Base-by-base conservation (phyloP, 2,888 invertebrate genomes). In the Zeuzera pyrina region DNA sequence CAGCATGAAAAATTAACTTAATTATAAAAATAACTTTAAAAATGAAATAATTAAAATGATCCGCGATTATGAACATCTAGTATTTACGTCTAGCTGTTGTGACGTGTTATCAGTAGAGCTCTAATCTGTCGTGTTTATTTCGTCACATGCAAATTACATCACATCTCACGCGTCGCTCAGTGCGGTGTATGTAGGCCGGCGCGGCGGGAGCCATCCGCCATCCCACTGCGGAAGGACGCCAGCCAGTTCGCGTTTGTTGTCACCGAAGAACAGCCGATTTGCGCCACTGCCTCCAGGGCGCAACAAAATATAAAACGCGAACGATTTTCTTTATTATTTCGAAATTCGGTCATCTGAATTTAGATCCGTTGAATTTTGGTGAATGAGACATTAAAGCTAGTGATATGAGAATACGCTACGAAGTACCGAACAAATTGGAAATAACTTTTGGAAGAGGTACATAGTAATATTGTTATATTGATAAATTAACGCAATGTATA, bases 341-440 rank as follows among this genome's bases (percentile, higher is more conserved):
- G 40, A 48, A 49, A 56, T 49, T 47, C 43, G 38, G 31, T 43
- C 42, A 16, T 47, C 42, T 43, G 40, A 50, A 56, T 52, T 56
- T 50, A 42, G 42, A 51, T 41, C 48, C 44, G n/a, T n/a, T n/a
- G n/a, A n/a, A n/a, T 38, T 47, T 50, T 47, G 38, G 55, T 51
- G 53, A 35, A 34, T 35, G 37, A 41, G 32, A 28, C 36, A 29
- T 22, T 33, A 24, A 49, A 54, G 47, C 51, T 32, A 62, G 70
- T 74, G 76, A 68, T 65, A 79, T 83, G 83, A 71, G 61, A 67
- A 83, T 83, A 62, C 66, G 79, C 35, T 83, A 77, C 50, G 81
- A 83, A 61, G 83, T 79, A 66, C 83, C 83, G 37, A 83, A 83
- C 53, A 81, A 73, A 54, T 77, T 83, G 79, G 83, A 83, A 72